phyloP scores from a whole-genome alignment of 2,888 invertebrate genomes.

The Plagiodera versicolora region DNA sequence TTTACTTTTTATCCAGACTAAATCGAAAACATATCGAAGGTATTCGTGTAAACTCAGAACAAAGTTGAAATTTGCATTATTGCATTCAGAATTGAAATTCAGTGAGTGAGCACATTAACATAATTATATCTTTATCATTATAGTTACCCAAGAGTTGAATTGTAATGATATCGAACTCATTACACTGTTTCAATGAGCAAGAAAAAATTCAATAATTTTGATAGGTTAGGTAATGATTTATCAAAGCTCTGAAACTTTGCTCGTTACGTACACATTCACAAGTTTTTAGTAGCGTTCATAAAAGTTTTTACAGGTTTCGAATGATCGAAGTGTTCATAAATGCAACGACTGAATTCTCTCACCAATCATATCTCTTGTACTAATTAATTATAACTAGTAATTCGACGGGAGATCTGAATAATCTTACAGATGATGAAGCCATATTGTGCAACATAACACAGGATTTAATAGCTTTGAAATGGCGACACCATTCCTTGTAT shows the following conservation, averaged over 20 bases:
- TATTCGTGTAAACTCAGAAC: constrained; percentile 5
- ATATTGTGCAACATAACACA: constrained; percentile 9
- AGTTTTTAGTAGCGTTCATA: neutral
- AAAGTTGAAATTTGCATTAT: neutral
- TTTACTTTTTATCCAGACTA: neutral
- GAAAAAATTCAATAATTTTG: too few relatives aligned
- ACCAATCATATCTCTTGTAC: constrained; percentile 5
- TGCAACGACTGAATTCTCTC: too few relatives aligned
- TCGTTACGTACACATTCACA: too few relatives aligned
- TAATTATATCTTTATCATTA: too few relatives aligned
- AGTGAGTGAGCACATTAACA: too few relatives aligned
- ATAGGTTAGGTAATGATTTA: too few relatives aligned
- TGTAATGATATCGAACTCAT: too few relatives aligned
- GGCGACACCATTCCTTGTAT: constrained; percentile 3
- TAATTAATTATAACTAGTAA: neutral
- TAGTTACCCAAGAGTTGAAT: too few relatives aligned
- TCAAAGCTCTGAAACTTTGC: too few relatives aligned
- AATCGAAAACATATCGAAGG: neutral
- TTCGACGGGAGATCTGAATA: constrained; percentile 4
- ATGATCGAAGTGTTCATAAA: neutral
- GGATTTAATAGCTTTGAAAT: neutral
- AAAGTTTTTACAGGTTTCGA: neutral
- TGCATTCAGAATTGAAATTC: too few relatives aligned
- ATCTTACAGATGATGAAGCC: neutral
- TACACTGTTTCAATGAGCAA: too few relatives aligned